Conservation (phyloP, 2,888 invertebrate genomes). For the Carpatolechia fugitivella region DNA sequence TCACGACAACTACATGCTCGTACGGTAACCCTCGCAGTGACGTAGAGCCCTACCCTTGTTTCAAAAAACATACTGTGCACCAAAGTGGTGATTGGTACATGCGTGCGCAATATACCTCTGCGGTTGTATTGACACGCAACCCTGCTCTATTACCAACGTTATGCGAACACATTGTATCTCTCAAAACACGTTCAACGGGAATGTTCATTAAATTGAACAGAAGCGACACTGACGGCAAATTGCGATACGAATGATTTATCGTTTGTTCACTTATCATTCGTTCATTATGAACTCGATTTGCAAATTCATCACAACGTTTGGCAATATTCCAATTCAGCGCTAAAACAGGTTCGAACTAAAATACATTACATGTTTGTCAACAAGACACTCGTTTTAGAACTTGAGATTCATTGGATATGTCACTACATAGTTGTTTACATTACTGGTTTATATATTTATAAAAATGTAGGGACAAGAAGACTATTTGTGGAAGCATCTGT, state of each 20-base stretch:
- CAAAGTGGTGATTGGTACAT: conserved; percentile 8
- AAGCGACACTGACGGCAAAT: background rate
- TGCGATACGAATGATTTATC: conserved; percentile 4
- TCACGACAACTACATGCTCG: conserved; percentile 36
- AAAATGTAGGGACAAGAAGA: background rate
- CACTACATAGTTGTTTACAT: too few species aligned
- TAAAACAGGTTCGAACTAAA: background rate
- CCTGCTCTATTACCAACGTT: background rate
- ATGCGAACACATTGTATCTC: conserved; percentile 4
- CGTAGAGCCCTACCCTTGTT: background rate
- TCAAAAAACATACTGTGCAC: conserved; percentile 3
- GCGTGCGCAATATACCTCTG: conserved; percentile 10
- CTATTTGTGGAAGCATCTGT: background rate
- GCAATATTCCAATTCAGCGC: background rate
- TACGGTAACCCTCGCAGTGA: conserved; percentile 28
- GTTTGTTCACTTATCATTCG: conserved; percentile 6
- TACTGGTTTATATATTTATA: too few species aligned
- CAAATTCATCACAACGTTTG: conserved; percentile 1
- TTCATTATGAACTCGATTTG: conserved; percentile 6
- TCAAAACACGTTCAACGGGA: conserved; percentile 3
- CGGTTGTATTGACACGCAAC: conserved; percentile 14
- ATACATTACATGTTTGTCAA: conserved; percentile 3
- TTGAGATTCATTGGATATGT: too few species aligned
- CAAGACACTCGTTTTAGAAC: background rate
- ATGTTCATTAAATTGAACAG: conserved; percentile 8